Conservation (phyloP, 2,797 vertebrate genomes). For the Acanthornis magna region DNA sequence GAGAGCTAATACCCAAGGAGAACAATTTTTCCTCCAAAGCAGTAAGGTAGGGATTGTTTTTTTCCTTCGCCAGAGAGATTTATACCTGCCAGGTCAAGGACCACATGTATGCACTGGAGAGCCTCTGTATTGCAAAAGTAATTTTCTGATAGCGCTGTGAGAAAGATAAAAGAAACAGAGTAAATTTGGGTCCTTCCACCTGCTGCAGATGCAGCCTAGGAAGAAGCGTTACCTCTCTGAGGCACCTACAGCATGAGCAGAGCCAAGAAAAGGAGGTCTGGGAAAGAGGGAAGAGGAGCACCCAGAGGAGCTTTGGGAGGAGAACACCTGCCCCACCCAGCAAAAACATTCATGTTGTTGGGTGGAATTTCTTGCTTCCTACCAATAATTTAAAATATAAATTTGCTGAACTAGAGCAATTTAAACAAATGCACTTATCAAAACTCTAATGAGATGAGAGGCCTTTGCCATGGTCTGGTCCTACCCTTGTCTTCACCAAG, state of each 20-base stretch:
- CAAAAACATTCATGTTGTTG: neutral
- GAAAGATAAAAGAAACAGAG: neutral
- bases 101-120: neutral
- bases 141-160: neutral
- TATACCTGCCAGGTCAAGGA: neutral
- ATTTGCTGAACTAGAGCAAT: neutral
- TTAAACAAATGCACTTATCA: neutral
- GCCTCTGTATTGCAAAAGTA: neutral
- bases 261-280: neutral
- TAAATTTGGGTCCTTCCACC: neutral
- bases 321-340: accelerated
- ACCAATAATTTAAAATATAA: neutral
- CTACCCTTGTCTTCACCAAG: neutral
- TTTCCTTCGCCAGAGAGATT: neutral
- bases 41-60: neutral
- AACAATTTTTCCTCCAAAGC: neutral
- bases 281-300: neutral
- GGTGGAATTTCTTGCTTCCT: neutral
- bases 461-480: neutral
- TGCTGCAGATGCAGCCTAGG: neutral
- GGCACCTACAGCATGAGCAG: neutral
- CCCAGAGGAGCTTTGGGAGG: neutral
- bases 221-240: neutral
- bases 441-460: neutral
- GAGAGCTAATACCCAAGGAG: neutral